Percentiles rank a stretch among this genome's conserved stretches.
Evolutionary conservation across 2,888 invertebrate species (phyloP).

Genomic region (Microdon myrmicae): DNA sequence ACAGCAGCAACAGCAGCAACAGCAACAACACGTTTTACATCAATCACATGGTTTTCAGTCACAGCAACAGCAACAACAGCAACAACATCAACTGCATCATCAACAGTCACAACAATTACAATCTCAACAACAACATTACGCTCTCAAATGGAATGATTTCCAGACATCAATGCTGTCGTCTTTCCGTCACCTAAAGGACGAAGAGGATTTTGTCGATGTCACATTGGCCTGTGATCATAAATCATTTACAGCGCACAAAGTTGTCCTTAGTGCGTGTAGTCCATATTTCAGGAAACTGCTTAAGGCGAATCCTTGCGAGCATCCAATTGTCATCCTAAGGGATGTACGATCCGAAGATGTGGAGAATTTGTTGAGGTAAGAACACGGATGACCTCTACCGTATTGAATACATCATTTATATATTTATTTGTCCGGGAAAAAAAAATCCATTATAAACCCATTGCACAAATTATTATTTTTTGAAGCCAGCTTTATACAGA

Average conservation of each 20-base stretch:
- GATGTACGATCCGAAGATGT: conserved; percentile 88
- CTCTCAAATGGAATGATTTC: conserved; percentile 94
- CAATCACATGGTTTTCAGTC: neutral
- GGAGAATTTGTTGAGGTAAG: conserved; percentile 82
- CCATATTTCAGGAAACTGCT: conserved; percentile 89
- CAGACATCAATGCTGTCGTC: conserved; percentile 90
- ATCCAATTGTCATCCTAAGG: conserved; percentile 87
- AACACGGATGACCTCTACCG: neutral
- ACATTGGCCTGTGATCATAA: conserved; percentile 91
- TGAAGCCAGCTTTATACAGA: neutral
- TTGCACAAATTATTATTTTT: neutral
- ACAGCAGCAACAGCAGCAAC: conserved; percentile 44
- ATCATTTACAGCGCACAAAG: conserved; percentile 90
- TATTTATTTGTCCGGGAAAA: neutral
- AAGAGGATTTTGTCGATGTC: conserved; percentile 93
- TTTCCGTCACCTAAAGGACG: conserved; percentile 87
- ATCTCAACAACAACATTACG: conserved; percentile 84
- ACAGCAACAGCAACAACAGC: conserved; percentile 71
- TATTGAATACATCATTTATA: neutral
- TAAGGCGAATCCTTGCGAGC: conserved; percentile 90
- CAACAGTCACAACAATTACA: conserved; percentile 66
- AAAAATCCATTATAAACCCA: no score
- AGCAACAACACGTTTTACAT: conserved; percentile 32
- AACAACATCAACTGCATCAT: conserved; percentile 65
- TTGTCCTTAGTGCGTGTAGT: conserved; percentile 91